Base-by-base conservation (phyloP, 2,797 vertebrate species). In the Lycodopsis pacificus region DNA sequence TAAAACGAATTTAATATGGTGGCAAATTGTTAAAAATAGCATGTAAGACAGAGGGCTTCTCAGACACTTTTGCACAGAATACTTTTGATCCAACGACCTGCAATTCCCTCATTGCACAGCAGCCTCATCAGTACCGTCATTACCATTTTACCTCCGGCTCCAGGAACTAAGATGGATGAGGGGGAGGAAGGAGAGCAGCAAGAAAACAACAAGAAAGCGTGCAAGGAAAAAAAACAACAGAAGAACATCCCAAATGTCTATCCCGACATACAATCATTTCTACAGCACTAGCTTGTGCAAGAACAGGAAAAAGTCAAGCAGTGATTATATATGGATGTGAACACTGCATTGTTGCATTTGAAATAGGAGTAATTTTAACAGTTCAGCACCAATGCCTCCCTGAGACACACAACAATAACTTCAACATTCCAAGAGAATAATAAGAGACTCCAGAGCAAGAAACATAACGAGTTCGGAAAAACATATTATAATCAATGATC, bases 81-180 rank as follows among this genome's bases (percentile, higher is more conserved):
- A 77, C 71, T 80, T 84, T 46, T 79, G 81, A 85, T 86, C 71
- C 48, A 84, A 85, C 68, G n/a, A 83, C 80, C 77, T 79, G 85
- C 64, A 76, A 84, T 82, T 20, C 71, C 49, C 44, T 80, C 46
- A 62, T 58, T 63, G 63, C 70, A 61, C 69, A 78, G 81, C 85
- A 73, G 74, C 67, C 57, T 71, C 73, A 77, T 82, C 82, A 81
- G 86, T 80, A 77, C 56, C 36, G 51, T 90, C 79, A 86, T 93
- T 89, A 89, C 61, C 77, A 85, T 81, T 88, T 84, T 65, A 83
- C 84, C 79, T 73, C 68, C 13, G 22, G 80, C 81, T 77, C 67
- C 63, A 57, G 63, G 68, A 77, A 67, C 30, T n/a, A 20, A 46
- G 53, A 71, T 38, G n/a, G 22, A 54, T 34, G 53, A 36, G 71